These are phyloP conservation scores for Chlorops oryzae DNA, from an alignment of 1,140 invertebrate genomes.

Conservation along the genomic window DNA sequence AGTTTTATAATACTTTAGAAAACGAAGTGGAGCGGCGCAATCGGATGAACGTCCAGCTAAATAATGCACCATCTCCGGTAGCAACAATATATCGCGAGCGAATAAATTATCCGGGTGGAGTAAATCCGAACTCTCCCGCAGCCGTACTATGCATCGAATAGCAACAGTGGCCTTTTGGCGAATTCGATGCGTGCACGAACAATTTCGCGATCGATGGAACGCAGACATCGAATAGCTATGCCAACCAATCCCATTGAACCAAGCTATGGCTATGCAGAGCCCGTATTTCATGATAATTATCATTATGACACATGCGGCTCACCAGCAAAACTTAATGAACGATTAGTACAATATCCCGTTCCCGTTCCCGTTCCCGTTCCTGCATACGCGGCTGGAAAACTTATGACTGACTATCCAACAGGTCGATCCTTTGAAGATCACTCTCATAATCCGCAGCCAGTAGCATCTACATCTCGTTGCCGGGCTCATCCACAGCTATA, in stretches of 20 bases:
- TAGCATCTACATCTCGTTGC: slow-evolving; percentile 46
- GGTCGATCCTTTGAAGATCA: too few relatives aligned
- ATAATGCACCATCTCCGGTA: slow-evolving; percentile 23
- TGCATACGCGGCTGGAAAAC: slow-evolving; percentile 23
- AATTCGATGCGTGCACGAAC: slow-evolving; percentile 43
- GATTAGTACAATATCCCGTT: slow-evolving; percentile 18
- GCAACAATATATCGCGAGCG: slow-evolving; percentile 43
- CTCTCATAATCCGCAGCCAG: slow-evolving; percentile 14
- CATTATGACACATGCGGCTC: slow-evolving; percentile 58
- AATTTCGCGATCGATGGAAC: slow-evolving; percentile 55
- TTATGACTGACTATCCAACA: slow-evolving; percentile 28
- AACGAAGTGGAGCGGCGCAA: slow-evolving; percentile 43
- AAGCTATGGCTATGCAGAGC: slow-evolving; percentile 43
- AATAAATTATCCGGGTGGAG: slow-evolving; percentile 26
- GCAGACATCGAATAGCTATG: slow-evolving; percentile 46
- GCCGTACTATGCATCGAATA: slow-evolving; percentile 31
- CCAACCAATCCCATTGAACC: slow-evolving; percentile 27
- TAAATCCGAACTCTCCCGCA: slow-evolving; percentile 20
- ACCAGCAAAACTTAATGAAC: slow-evolving; percentile 23
- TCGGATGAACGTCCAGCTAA: slow-evolving; percentile 42
- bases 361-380: slow-evolving; percentile 26
- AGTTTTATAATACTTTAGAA: slow-evolving; percentile 42
- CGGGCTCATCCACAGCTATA: slow-evolving; percentile 42
- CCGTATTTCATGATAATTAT: slow-evolving; percentile 60
- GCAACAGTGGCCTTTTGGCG: slow-evolving; percentile 26